Evolutionary conservation across 2,888 invertebrate genomes (phyloP), one percentile per base, ranked within the genome.

Genomic region (Oscheius myriophilus): DNA sequence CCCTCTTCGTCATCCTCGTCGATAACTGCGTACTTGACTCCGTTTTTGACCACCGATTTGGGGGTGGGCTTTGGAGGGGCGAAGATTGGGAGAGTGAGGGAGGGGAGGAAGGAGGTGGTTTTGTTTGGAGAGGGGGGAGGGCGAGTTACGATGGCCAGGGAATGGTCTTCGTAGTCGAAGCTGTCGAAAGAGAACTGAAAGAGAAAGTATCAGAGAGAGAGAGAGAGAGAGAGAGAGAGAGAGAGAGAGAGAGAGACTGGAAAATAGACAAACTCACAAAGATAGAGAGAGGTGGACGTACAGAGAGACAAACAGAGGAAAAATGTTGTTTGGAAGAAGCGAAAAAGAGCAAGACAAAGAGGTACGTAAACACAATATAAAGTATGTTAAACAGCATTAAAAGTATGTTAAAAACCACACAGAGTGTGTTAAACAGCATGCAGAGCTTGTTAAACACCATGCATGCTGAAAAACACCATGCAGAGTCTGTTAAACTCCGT

Each of bases 131-230:
- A 16, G 1, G 43, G 6, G 3, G 42, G 42, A n/a, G 46, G 49
- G 25, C 61, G 25, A 14, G 12, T 63, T 12, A 63, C 63, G 16
- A 63, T 33, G 11, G 23, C 53, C 21, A 63, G 26, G 16, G 63
- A 63, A 21, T 51, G n/a, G 16, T 51, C 61, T 21, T 76, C 76
- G n/a, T 71, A 59, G 18, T 73, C 63, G 6, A 73, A 72, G 23
- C 70, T 55, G 18, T 72, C 76, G 26, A 76, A 73, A 18, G 70
- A 69, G 12, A 74, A 49, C 74, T 74, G 64, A 62, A 61, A 66
- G 18, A 46, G 6, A 49, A 49, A 2, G n/a, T 6, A 49, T 2
- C 3, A n/a, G 49, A 21, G 11, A 49, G 21, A n/a, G n/a, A 18
- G 49, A 49, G 6, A 49, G 49, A 21, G 21, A 6, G 21, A 4